Evolutionary conservation across 2,113 vertebrate genomes (phyloP).

Genomic region (Rallus limicola): DNA sequence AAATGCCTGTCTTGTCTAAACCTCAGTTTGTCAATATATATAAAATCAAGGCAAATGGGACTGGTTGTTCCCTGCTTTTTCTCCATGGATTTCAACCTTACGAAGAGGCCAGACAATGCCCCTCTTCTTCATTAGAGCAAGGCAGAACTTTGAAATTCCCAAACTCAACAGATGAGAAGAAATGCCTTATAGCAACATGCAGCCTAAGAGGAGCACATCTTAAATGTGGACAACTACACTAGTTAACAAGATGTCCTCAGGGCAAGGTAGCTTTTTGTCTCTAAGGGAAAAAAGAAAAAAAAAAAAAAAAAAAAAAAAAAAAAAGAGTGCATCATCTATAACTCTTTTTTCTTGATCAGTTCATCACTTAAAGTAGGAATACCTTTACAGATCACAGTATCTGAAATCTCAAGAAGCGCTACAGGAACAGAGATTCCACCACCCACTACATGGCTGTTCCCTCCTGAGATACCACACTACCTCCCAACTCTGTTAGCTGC

Average conservation of each 20-base stretch:
- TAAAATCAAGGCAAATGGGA: background rate
- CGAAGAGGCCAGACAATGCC: background rate
- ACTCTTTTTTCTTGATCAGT: background rate
- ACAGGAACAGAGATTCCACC: background rate
- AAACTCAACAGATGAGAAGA: background rate
- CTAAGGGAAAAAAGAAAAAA: background rate
- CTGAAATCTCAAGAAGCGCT: background rate
- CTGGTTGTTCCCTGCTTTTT: background rate
- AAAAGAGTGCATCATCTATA: background rate
- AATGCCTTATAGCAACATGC: background rate
- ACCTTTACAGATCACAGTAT: background rate
- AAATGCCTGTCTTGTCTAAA: background rate
- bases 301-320: background rate
- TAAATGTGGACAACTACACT: background rate
- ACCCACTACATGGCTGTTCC: background rate
- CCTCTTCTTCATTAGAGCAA: background rate
- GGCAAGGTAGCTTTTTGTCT: background rate
- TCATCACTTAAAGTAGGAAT: background rate
- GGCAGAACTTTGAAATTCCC: background rate
- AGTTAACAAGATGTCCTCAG: background rate
- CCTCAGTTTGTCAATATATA: background rate
- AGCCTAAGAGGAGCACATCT: background rate
- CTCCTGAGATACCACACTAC: background rate
- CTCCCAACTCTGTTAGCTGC: fast-evolving
- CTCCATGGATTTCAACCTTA: background rate